Percentiles rank a stretch among this genome's conserved stretches.
Conservation (phyloP, 2,797 vertebrate species). For the Mionectes olivaceus region DNA sequence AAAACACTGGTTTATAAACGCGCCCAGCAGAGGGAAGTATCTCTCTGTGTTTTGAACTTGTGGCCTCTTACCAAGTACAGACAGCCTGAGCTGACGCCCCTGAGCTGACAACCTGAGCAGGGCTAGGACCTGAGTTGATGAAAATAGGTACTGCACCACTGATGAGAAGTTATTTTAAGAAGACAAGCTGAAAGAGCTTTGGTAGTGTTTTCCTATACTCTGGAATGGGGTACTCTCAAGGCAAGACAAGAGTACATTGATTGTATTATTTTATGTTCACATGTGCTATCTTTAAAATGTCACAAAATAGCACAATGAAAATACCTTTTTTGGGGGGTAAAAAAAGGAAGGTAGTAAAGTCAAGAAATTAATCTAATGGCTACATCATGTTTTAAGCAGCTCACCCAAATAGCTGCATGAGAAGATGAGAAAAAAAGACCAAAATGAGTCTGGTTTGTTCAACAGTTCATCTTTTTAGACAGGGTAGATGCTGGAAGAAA, state of each 20-base stretch:
- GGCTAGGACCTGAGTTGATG: background rate
- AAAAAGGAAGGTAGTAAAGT: background rate
- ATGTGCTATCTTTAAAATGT: background rate
- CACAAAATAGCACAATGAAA: background rate
- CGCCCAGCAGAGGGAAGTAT: slow-evolving; percentile 58
- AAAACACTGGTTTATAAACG: background rate
- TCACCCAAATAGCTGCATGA: background rate
- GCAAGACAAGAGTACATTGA: background rate
- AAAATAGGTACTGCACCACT: background rate
- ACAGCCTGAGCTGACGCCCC: background rate
- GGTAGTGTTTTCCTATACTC: rapidly evolving
- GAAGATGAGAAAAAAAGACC: background rate
- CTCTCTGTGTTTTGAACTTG: background rate
- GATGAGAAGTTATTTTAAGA: background rate
- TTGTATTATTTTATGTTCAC: background rate
- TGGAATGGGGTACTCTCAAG: background rate
- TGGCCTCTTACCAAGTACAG: background rate
- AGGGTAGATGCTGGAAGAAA: background rate
- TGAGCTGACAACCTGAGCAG: background rate
- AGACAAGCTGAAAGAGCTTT: background rate
- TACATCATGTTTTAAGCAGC: background rate
- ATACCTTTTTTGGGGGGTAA: background rate
- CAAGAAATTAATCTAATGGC: background rate
- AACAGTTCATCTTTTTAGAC: background rate
- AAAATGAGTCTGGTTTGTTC: background rate